Percentiles rank a stretch among this genome's conserved stretches.
These are phyloP conservation scores for Globicephala melas DNA, from an alignment of 2,113 vertebrate genomes.

Conservation along the genomic window DNA sequence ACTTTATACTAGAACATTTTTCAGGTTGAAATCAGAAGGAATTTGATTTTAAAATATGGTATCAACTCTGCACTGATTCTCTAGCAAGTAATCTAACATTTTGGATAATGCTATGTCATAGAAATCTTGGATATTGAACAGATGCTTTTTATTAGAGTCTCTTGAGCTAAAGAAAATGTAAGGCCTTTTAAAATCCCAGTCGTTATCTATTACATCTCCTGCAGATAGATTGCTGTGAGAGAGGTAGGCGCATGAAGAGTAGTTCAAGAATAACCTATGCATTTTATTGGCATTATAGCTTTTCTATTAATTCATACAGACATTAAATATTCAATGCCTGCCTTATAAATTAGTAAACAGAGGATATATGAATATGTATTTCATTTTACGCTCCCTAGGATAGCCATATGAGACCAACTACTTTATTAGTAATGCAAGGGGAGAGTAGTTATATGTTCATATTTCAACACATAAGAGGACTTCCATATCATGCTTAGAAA, in stretches of 20 bases:
- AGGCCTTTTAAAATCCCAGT: neutral
- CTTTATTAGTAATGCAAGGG: conserved; percentile 44
- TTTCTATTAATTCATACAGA: conserved; percentile 71
- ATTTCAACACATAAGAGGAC: conserved; percentile 44
- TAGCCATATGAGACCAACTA: conserved; percentile 51
- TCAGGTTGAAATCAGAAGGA: neutral
- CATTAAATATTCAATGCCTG: conserved; percentile 73
- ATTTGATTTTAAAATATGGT: neutral
- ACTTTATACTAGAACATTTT: neutral
- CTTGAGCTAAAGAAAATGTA: neutral
- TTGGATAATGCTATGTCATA: neutral
- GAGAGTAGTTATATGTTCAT: conserved; percentile 4
- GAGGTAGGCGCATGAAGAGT: neutral
- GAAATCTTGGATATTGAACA: neutral
- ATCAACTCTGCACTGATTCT: neutral
- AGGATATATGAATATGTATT: conserved; percentile 70
- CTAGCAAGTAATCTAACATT: neutral
- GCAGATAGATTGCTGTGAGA: conserved; percentile 19
- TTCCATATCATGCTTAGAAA: neutral
- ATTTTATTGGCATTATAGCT: conserved; percentile 67
- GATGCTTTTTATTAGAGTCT: neutral
- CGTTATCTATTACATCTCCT: neutral
- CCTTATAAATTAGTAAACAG: conserved; percentile 76
- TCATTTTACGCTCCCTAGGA: conserved; percentile 49
- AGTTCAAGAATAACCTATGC: conserved; percentile 53